Evolutionary conservation across 2,113 vertebrate species (phyloP), one percentile per base, ranked within the genome.

Genomic region (Tricholaema leucomelas): DNA sequence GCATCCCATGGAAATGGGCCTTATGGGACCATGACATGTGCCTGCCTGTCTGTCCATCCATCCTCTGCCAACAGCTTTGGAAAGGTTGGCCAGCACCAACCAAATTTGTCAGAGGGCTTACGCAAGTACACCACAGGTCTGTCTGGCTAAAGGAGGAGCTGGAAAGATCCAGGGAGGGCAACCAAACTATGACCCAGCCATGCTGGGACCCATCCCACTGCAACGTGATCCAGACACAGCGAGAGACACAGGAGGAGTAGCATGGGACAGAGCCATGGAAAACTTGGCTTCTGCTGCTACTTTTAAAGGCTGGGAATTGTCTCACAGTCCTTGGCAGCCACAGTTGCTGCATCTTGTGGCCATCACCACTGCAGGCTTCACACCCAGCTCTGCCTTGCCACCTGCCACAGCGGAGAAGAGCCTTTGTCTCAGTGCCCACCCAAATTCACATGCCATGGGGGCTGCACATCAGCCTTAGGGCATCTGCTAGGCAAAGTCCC

Each of bases 221-320:
- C 42, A 40, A 21, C 0, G 0, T 5, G 54, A 72, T 4, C 36
- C 59, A 36, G 67, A 16, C 4, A 0, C 54, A 75, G 87, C 0
- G 1, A 24, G 60, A 65, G 46, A 52, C 24, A 0, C 28, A 12
- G 38, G 63, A 59, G 72, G 55, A 90, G 67, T 59, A 2, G 1
- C 3, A 4, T 9, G 58, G 64, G 89, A 35, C 24, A 27, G 30
- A 35, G 55, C 27, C 2, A 2, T 2, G 5, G 72, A 83, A 61
- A 61, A 54, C 35, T 38, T 33, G 14, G 48, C 72, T 88, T 28
- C 83, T 80, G 80, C 86, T 79, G 76, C 73, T 85, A 3, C 73
- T 88, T 81, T 81, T 74, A 55, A 61, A 55, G 81, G 36, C 81
- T 79, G 85, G 70, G 74, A 95, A 69, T 33, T 15, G 5, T 11